Evolutionary conservation across 2,113 vertebrate species (phyloP), one percentile per base, ranked within the genome.

Genomic region (Pycnonotus jocosus): DNA sequence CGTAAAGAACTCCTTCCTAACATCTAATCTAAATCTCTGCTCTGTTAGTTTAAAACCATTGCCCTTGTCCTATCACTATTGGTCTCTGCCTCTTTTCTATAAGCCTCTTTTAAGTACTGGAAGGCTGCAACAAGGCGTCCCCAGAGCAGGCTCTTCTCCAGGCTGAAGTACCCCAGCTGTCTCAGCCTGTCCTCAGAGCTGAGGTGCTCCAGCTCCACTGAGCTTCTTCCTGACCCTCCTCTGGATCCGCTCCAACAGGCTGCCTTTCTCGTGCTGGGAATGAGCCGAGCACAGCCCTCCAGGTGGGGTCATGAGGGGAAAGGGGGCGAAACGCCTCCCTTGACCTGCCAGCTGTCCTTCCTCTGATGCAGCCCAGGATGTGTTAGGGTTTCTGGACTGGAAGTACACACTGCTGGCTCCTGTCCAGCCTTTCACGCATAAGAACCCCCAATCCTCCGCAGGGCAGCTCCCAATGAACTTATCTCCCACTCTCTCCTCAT

Each of bases 321-420:
- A n/a, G 23, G 44, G 51, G 19, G 25, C 0, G 0, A 57, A 72
- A 16, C 1, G 1, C 35, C 15, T 23, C 21, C 27, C 60, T 5
- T 10, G 37, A 8, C 15, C 23, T 24, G 45, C 37, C 51, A 17
- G 60, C 23, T 51, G 44, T 44, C 12, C 31, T 62, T 27, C 10
- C 51, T 33, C 23, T 21, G 53, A 17, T 20, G 37, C 61, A 45
- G 53, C 28, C n/a, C n/a, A 1, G 33, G 28, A n/a, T 15, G 53
- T 6, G 10, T 38, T 38, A 7, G 70, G 28, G 14, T 25, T 53
- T 68, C 53, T 17, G 60, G 37, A 27, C 60, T 60, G 37, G 8
- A 44, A 68, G 16, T 4, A 11, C 53, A 15, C 78, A 6, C 27
- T 31, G 87, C 25, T 12, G 61, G 11, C 53, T 47, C n/a, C 2